Conservation (phyloP, 1,140 invertebrate species). For the Listronotus bonariensis region DNA sequence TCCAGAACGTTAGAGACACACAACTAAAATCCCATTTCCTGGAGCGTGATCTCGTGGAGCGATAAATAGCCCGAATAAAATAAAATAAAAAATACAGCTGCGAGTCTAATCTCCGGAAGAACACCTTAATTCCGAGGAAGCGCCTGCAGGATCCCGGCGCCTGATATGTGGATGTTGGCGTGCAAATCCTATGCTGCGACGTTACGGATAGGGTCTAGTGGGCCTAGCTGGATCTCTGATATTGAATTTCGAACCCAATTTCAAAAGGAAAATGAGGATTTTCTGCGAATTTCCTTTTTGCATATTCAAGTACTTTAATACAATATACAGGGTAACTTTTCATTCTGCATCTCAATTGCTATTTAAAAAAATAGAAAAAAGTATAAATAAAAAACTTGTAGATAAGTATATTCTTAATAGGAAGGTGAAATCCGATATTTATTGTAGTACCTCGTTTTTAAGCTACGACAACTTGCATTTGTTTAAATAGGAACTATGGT, state of each 20-base stretch:
- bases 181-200: slow-evolving; percentile 18
- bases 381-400: too few relatives aligned
- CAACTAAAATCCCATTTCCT: slow-evolving; percentile 45
- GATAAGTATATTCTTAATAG: too few relatives aligned
- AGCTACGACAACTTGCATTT: too few relatives aligned
- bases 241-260: slow-evolving; percentile 10
- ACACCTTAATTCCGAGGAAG: slow-evolving; percentile 45
- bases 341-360: too few relatives aligned
- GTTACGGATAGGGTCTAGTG: slow-evolving; percentile 2
- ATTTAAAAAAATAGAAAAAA: too few relatives aligned
- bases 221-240: slow-evolving; percentile 6
- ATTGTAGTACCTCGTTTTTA: too few relatives aligned
- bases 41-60: slow-evolving; percentile 39
- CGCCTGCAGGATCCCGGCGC: slow-evolving; percentile 39
- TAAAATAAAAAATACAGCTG: slow-evolving; percentile 47
- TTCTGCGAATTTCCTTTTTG: not conserved
- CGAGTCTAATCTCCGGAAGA: slow-evolving; percentile 46
- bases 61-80: slow-evolving; percentile 46
- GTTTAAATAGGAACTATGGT: too few relatives aligned
- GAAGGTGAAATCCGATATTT: too few relatives aligned
- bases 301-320: not conserved
- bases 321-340: too few relatives aligned
- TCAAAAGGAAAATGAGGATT: not conserved
- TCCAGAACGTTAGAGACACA: slow-evolving; percentile 19
- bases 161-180: slow-evolving; percentile 45